Evolutionary conservation across 2,113 vertebrate genomes (phyloP).

Genomic region (Rhipidura dahli): DNA sequence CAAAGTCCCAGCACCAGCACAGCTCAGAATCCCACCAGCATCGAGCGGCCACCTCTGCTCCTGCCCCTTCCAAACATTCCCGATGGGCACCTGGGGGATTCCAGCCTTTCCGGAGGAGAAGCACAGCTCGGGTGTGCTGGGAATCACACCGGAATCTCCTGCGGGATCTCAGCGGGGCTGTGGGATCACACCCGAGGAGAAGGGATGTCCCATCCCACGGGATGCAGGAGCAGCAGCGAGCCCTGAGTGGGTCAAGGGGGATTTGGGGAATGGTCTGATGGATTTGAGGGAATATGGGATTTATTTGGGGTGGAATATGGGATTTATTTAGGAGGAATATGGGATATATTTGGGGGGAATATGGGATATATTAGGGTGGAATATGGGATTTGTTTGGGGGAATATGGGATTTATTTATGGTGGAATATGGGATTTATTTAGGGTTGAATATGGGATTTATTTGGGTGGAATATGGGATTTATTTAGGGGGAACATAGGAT

Average conservation of each 20-base stretch:
- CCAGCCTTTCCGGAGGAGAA: not conserved
- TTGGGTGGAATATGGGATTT: not conserved
- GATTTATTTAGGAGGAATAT: fast-evolving
- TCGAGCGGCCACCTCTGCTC: fast-evolving
- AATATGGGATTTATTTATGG: not conserved
- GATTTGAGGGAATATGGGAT: not conserved
- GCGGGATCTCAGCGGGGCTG: fast-evolving
- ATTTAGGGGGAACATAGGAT: too few species aligned
- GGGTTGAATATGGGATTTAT: not conserved
- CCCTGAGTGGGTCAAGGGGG: fast-evolving
- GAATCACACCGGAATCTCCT: fast-evolving
- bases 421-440: not conserved
- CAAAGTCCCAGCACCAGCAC: not conserved
- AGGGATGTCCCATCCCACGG: fast-evolving
- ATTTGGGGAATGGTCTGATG: not conserved
- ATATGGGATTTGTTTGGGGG: not conserved
- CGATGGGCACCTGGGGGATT: fast-evolving
- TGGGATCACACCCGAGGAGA: not conserved
- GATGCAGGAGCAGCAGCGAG: not conserved
- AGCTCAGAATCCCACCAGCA: fast-evolving
- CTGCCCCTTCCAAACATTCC: not conserved
- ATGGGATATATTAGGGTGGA: not conserved
- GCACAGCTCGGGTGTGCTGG: not conserved
- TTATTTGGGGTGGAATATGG: too few species aligned
- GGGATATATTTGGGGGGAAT: not conserved